These are phyloP conservation scores for Stichodactyla mertensii DNA, from an alignment of 64 coral and sea anemone species.

Conservation along the genomic window DNA sequence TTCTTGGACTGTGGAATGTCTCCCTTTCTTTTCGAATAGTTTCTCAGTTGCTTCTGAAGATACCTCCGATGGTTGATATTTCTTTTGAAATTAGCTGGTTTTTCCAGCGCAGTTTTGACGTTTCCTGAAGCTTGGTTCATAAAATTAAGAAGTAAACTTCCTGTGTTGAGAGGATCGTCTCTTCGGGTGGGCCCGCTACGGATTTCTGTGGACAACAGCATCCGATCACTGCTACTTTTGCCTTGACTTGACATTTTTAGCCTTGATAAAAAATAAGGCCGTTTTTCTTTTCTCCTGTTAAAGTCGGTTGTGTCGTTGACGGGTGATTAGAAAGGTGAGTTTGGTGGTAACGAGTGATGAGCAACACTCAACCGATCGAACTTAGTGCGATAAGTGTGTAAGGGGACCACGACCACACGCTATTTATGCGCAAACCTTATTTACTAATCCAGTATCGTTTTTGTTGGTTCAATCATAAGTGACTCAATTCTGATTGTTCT, in stretches of 20 bases:
- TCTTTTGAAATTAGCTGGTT: slow-evolving; percentile 92
- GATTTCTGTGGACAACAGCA: slow-evolving; percentile 31
- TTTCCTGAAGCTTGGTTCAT: slow-evolving; percentile 94
- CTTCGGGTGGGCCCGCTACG: slow-evolving; percentile 33
- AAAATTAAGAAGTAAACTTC: slow-evolving; percentile 82
- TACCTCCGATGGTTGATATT: slow-evolving; percentile 98
- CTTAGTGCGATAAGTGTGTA: not conserved
- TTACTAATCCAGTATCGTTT: slow-evolving; percentile 77
- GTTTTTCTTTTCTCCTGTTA: not conserved
- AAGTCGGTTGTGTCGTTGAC: not conserved
- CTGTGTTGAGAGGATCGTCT: slow-evolving; percentile 60
- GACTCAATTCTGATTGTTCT: slow-evolving; percentile 64
- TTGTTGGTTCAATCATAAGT: slow-evolving; percentile 78
- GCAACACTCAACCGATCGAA: not conserved
- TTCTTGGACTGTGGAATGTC: slow-evolving; percentile 58
- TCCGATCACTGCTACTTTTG: slow-evolving; percentile 27
- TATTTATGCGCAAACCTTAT: slow-evolving; percentile 89
- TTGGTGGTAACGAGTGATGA: not conserved
- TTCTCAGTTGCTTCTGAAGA: slow-evolving; percentile 91
- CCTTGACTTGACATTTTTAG: slow-evolving; percentile 42
- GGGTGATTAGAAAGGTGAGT: not conserved
- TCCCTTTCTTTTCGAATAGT: slow-evolving; percentile 78
- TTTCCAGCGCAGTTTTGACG: slow-evolving; percentile 92
- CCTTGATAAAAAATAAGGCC: not conserved
- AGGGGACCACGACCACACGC: slow-evolving; percentile 3